Evolutionary conservation across 2,797 vertebrate genomes (phyloP), one percentile per base, ranked within the genome.

Genomic region (Selene dorsalis): DNA sequence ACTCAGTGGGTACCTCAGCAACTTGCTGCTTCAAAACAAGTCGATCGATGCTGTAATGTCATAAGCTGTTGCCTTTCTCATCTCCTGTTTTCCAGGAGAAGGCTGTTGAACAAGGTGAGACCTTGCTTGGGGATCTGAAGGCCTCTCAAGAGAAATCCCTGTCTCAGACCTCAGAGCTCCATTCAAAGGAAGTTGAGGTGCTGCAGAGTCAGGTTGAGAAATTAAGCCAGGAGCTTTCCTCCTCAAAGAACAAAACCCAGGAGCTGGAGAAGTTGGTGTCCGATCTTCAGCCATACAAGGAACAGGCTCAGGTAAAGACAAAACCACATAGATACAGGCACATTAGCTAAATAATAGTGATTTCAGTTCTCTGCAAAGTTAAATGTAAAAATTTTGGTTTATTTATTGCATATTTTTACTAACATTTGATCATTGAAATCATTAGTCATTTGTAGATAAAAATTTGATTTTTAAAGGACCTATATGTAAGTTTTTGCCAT

Each of bases 231-330:
- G 94, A 94, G 7, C 94, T 96, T 62, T 82, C 88, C 16, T 84
- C 68, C 0, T 93, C 94, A 3, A 93, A 90, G 12, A 90, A 92
- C 61, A 92, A 92, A 77, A 94, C 91, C 47, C 81, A 75, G 3
- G 90, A 95, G 73, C 86, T 97, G 74, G 88, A 95, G 85, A 94
- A 93, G 72, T 89, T 92, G 76, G 85, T 95, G 38, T 93, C 94
- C 60, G 95, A 96, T 73, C 91, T 98, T 89, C 94, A 92, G 77
- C 86, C 87, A 11, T 94, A 95, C 70, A 96, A 96, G 0, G 96
- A 98, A 64, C 94, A 95, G 77, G 95, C 93, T 82, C 92, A 94
- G 94, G 98, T 99, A 94, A 35, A 77, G 20, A 70, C 50, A 24
- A 18, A 28, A 59, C 6, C 17, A 22, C 55, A 6, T 43, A 41